Base-by-base conservation (phyloP, 1,140 invertebrate species). In the Rhopalosiphum padi region DNA sequence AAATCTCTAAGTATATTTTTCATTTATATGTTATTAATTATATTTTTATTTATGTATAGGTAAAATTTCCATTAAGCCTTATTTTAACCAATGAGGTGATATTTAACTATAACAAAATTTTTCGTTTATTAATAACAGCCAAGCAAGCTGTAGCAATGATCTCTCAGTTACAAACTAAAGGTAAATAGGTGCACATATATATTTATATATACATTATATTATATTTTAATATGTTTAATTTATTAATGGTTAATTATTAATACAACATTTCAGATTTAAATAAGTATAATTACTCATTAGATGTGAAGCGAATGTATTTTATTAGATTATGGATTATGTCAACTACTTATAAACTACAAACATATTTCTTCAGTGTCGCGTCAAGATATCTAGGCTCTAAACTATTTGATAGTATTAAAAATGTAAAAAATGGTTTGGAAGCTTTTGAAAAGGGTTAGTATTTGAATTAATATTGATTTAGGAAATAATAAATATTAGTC, bases 81-180 rank as follows among this genome's bases (percentile, higher is more conserved):
- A 85, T 93, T 93, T 43, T 93, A 93, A 93, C 82, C 21, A 93
- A 93, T n/a, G 82, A 51, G 51, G 37, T 93, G 23, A 86, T 93
- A 41, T 25, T 37, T 55, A 86, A 85, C 8, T 93, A 93, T 83
- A 93, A 93, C 37, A 93, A 93, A 86, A 93, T 93, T 41, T 93
- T 93, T 43, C 82, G 82, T 93, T 30, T 93, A 37, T 83, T 93
- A 51, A 93, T 93, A 48, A 93, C 91, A 41, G 11, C 23, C 2
- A 93, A 93, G 18, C 91, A 93, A 93, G 91, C 82, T 53, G 82
- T 55, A 7, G 91, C 30, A 55, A 93, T 86, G 82, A 93, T 93
- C 5, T 93, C 91, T 93, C 91, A 93, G 22, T 86, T 93, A 85
- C 91, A 86, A 93, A 93, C 91, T 43, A 93, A 93, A 86, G 91